Evolutionary conservation across 2,113 vertebrate species (phyloP).

Genomic region (Rissa tridactyla): DNA sequence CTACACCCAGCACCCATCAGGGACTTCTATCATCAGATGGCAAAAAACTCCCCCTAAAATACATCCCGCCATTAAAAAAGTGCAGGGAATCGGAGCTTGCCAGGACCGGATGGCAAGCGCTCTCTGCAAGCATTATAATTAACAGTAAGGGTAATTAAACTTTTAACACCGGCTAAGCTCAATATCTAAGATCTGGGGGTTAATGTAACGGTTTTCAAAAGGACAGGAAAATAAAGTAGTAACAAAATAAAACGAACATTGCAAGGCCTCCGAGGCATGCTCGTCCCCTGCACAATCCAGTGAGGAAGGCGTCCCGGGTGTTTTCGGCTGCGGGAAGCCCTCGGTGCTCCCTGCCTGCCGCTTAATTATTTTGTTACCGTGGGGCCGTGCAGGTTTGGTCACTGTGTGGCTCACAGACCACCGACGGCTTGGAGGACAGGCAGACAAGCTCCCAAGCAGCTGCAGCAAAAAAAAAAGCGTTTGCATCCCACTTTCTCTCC

Average conservation of each 20-base stretch:
- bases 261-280: neutral
- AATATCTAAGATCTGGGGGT: neutral
- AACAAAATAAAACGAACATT: neutral
- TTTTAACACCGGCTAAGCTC: neutral
- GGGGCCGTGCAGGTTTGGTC: neutral
- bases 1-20: neutral
- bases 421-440: neutral
- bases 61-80: neutral
- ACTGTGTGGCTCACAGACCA: neutral
- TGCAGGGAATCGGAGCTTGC: neutral
- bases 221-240: slow-evolving; percentile 15
- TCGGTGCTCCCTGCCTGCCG: neutral
- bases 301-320: neutral
- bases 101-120: neutral
- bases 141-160: slow-evolving; percentile 31
- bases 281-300: neutral
- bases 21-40: neutral
- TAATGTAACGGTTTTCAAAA: slow-evolving; percentile 26
- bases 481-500: neutral
- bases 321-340: neutral
- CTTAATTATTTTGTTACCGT: neutral
- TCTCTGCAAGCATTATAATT: neutral
- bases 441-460: neutral
- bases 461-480: neutral
- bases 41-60: neutral